Evolutionary conservation across 2,113 vertebrate genomes (phyloP).

Genomic region (Vulpes vulpes): DNA sequence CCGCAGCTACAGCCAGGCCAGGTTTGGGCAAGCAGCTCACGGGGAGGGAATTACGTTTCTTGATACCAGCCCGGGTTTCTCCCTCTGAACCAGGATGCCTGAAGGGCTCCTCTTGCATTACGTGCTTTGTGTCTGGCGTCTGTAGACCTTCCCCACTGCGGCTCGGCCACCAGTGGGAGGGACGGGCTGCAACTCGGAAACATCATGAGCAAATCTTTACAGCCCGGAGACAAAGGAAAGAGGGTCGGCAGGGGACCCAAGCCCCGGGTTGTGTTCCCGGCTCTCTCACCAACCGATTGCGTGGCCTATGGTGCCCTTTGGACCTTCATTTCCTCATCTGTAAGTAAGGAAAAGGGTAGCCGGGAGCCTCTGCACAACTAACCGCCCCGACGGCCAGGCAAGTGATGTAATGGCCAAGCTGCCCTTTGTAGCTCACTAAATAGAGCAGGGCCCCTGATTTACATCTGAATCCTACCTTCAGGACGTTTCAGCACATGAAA

Average conservation of each 20-base stretch:
- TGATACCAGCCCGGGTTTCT: neutral
- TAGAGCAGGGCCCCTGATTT: neutral
- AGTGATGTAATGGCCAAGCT: neutral
- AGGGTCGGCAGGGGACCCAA: neutral
- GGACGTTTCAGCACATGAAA: neutral
- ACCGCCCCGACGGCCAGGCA: neutral
- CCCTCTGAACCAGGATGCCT: neutral
- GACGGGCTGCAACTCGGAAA: neutral
- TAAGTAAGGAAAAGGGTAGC: neutral
- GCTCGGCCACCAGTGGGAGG: too few relatives aligned
- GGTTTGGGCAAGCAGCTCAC: neutral
- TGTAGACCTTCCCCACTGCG: neutral
- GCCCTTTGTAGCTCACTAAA: neutral
- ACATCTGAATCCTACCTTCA: neutral
- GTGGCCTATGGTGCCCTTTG: neutral
- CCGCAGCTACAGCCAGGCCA: neutral
- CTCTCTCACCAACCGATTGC: neutral
- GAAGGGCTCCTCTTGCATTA: neutral
- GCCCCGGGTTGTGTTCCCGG: too few relatives aligned
- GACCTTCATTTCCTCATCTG: neutral
- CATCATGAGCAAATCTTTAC: rapidly evolving
- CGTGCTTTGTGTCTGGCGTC: neutral
- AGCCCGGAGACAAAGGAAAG: neutral
- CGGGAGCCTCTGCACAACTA: neutral
- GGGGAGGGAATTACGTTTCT: neutral